phyloP scores from a whole-genome alignment of 2,888 invertebrate species.

The Macropis europaea region DNA sequence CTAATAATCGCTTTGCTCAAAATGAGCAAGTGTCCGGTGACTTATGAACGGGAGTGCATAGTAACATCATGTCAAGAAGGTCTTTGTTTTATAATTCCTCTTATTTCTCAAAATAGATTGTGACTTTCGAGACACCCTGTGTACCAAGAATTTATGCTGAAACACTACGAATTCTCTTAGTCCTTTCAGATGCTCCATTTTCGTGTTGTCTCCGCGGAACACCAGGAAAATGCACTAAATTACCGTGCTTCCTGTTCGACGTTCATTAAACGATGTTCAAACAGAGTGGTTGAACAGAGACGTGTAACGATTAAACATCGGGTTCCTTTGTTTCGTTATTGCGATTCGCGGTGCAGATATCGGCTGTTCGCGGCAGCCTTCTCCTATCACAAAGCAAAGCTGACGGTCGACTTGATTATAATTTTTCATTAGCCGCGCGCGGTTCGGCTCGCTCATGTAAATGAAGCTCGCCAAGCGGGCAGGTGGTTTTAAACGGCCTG shows the following conservation, averaged over 20 bases:
- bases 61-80: no score
- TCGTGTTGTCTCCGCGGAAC: background rate
- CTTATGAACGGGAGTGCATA: no score
- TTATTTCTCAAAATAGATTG: no score
- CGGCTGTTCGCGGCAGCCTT: background rate
- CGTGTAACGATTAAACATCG: background rate
- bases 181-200: no score
- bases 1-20: no score
- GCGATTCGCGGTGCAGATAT: background rate
- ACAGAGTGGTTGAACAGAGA: background rate
- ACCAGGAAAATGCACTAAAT: no score
- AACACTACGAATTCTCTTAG: no score
- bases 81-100: no score
- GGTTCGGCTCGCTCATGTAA: conserved; percentile 3
- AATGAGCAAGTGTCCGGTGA: no score
- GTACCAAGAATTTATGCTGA: no score
- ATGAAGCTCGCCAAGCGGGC: conserved; percentile 18
- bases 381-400: background rate
- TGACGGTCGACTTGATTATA: conserved; percentile 5
- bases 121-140: no score
- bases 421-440: conserved; percentile 12
- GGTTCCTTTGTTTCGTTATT: background rate
- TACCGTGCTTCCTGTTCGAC: background rate
- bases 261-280: background rate
- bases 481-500: conserved; percentile 30